Evolutionary conservation across 2,888 invertebrate genomes (phyloP).

Genomic region (Hermodice carunculata): DNA sequence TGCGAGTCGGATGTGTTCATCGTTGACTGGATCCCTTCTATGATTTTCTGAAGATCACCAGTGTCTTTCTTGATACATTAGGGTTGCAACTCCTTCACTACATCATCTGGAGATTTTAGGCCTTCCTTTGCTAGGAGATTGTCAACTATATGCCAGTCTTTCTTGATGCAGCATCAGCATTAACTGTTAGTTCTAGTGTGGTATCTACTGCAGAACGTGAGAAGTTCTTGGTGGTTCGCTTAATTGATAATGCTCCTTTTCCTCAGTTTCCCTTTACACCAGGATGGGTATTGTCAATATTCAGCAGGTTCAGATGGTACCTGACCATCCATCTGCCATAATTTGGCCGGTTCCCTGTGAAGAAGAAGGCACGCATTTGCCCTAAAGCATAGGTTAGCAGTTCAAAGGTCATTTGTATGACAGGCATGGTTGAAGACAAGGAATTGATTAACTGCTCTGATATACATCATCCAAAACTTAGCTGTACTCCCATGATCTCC

Average conservation of each 20-base stretch:
- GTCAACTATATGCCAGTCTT: slow-evolving; percentile 28
- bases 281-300: slow-evolving; percentile 30
- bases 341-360: slow-evolving; percentile 34
- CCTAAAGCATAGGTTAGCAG: slow-evolving; percentile 30
- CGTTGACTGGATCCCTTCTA: slow-evolving; percentile 16
- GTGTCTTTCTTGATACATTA: slow-evolving; percentile 14
- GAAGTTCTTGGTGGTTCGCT: slow-evolving; percentile 28
- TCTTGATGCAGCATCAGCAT: slow-evolving; percentile 32
- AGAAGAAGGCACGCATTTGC: slow-evolving; percentile 23
- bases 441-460: slow-evolving; percentile 25
- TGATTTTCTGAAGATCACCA: slow-evolving; percentile 21
- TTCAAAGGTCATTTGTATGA: slow-evolving; percentile 34
- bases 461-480: slow-evolving; percentile 37
- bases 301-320: slow-evolving; percentile 36
- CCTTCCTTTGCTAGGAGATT: slow-evolving; percentile 16
- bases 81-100: slow-evolving; percentile 6
- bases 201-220: slow-evolving; percentile 25
- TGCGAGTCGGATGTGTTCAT: slow-evolving; percentile 22
- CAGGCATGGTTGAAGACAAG: slow-evolving; percentile 23
- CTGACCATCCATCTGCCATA: slow-evolving; percentile 41
- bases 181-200: slow-evolving; percentile 31
- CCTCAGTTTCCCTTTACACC: slow-evolving; percentile 22
- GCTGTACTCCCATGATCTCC: slow-evolving; percentile 36
- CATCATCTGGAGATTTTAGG: slow-evolving; percentile 8
- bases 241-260: slow-evolving; percentile 25